phyloP scores from a whole-genome alignment of 2,797 vertebrate species.

The Etheostoma nigrum region DNA sequence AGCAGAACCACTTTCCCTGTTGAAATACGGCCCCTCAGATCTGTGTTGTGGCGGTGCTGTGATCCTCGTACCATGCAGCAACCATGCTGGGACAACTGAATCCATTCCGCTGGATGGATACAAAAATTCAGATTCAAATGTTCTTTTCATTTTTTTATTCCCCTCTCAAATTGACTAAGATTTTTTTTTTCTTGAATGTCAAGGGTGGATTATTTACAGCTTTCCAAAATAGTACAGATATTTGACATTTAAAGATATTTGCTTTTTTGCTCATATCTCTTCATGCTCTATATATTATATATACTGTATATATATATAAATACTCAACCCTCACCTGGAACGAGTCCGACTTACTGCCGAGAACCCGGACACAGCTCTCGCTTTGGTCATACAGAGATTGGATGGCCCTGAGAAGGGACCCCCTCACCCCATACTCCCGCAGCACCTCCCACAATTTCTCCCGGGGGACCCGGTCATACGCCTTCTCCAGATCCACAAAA shows the following conservation, averaged over 20 bases:
- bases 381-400: too few species aligned
- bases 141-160: background rate
- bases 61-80: slow-evolving; percentile 45
- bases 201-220: slow-evolving; percentile 19
- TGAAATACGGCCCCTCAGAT: slow-evolving; percentile 61
- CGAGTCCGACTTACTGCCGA: too few species aligned
- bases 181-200: slow-evolving; percentile 22
- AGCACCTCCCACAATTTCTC: too few species aligned
- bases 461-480: too few species aligned
- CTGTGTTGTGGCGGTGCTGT: slow-evolving; percentile 45
- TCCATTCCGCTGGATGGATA: slow-evolving; percentile 33
- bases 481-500: too few species aligned
- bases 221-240: slow-evolving; percentile 1
- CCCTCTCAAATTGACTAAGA: background rate
- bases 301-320: too few species aligned
- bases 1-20: slow-evolving; percentile 57
- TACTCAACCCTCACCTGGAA: too few species aligned
- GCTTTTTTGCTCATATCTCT: background rate
- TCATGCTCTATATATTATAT: too few species aligned
- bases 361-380: too few species aligned
- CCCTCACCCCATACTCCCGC: too few species aligned
- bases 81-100: slow-evolving; percentile 41
- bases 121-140: slow-evolving; percentile 16
- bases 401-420: too few species aligned
- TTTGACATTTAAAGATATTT: background rate